Evolutionary conservation across 2,113 vertebrate genomes (phyloP).

Genomic region (Myiagra hebetior): DNA sequence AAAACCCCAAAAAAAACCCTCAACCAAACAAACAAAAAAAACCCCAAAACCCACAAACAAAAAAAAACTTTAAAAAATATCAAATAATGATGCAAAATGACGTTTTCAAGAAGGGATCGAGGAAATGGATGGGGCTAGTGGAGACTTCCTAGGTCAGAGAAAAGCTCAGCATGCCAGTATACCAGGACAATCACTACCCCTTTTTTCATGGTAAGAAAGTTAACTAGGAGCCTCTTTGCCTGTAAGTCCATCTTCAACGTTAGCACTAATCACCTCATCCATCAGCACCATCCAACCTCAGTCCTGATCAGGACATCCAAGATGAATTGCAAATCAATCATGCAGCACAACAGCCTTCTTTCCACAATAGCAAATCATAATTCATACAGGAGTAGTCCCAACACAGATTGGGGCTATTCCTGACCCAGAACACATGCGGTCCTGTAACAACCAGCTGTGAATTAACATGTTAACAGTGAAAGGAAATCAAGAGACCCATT

Average conservation of each 20-base stretch:
- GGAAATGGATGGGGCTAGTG: neutral
- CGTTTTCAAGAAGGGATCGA: neutral
- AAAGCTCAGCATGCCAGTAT: neutral
- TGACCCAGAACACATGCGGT: neutral
- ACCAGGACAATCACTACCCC: neutral
- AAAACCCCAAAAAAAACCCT: no score
- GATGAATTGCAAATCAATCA: neutral
- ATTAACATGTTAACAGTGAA: neutral
- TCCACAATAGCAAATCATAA: neutral
- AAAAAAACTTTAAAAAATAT: no score
- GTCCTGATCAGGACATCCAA: accelerated
- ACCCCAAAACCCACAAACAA: no score
- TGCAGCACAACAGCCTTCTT: neutral
- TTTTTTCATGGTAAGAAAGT: neutral
- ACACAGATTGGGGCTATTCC: neutral
- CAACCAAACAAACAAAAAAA: neutral
- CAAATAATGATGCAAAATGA: neutral
- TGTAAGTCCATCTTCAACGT: neutral
- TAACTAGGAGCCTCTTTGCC: neutral
- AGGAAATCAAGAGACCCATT: neutral
- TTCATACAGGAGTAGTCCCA: neutral
- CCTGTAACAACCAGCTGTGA: neutral
- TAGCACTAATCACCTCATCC: neutral
- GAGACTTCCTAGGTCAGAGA: neutral
- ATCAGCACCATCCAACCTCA: neutral